Percentiles rank a stretch among this genome's conserved stretches.
Conservation (phyloP, 2,113 vertebrate genomes). For the Pantherophis guttatus region DNA sequence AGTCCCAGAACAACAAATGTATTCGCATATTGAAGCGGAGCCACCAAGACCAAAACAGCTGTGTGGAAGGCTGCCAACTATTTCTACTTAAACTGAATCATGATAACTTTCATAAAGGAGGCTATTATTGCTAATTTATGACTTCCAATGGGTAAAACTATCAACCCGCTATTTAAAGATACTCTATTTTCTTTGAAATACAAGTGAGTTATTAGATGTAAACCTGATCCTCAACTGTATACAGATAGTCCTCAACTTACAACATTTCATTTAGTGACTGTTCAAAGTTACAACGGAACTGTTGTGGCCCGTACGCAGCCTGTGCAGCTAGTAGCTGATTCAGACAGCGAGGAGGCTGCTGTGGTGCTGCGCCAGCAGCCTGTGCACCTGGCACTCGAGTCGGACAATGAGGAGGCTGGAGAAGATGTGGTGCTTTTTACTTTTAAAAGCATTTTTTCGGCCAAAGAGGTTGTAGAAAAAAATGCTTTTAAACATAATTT, state of each 20-base stretch:
- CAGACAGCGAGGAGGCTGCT: too few relatives aligned
- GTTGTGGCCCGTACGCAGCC: too few relatives aligned
- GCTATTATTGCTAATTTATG: background rate
- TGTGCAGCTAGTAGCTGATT: too few relatives aligned
- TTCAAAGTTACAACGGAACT: background rate
- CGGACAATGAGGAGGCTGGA: too few relatives aligned
- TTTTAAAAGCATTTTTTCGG: too few relatives aligned
- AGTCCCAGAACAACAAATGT: background rate
- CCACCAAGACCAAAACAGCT: background rate
- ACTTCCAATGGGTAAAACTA: background rate
- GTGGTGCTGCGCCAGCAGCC: too few relatives aligned
- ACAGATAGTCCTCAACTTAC: background rate
- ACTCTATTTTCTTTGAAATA: background rate
- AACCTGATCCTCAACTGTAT: background rate
- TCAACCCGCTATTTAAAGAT: background rate
- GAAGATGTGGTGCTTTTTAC: too few relatives aligned
- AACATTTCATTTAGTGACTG: background rate
- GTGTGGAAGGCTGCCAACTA: background rate
- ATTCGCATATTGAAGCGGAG: background rate
- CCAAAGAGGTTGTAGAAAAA: too few relatives aligned
- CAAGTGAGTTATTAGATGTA: background rate
- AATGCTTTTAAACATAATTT: too few relatives aligned
- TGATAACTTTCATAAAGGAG: background rate
- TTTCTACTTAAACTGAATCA: background rate
- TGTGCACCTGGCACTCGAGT: too few relatives aligned